Evolutionary conservation across 1,140 invertebrate genomes (phyloP).

Genomic region (Pseudobourletiella spinata): DNA sequence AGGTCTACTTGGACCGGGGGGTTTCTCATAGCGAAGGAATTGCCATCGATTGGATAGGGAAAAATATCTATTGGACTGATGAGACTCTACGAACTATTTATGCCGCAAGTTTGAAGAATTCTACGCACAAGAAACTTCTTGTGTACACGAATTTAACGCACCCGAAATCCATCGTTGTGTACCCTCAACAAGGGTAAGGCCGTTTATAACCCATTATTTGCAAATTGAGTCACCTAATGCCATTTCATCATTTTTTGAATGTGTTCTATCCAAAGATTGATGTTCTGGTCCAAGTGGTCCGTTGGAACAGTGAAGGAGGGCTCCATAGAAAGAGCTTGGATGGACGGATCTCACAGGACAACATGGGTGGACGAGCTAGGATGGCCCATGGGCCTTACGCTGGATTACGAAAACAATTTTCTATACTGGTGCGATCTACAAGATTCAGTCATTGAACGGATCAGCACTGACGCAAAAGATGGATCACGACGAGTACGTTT

Average conservation of each 20-base stretch:
- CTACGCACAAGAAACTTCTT: constrained; percentile 47
- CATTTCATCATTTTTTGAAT: no score
- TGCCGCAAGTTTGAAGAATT: constrained; percentile 51
- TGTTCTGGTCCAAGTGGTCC: constrained; percentile 50
- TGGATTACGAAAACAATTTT: constrained; percentile 44
- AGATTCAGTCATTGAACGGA: constrained; percentile 46
- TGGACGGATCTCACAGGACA: constrained; percentile 45
- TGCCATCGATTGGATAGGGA: constrained; percentile 67
- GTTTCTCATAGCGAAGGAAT: constrained; percentile 56
- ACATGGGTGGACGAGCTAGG: constrained; percentile 42
- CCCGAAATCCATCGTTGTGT: constrained; percentile 58
- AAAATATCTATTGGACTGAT: constrained; percentile 76
- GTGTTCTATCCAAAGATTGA: no score
- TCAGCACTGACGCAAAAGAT: no score
- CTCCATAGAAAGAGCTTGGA: constrained; percentile 46
- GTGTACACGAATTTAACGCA: constrained; percentile 46
- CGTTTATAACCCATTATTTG: not conserved
- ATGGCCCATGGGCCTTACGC: constrained; percentile 51
- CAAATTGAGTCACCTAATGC: no score
- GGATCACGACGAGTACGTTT: no score
- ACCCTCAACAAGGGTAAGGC: constrained; percentile 50
- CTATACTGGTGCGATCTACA: constrained; percentile 52
- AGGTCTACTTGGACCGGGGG: constrained; percentile 43
- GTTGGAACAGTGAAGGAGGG: constrained; percentile 35
- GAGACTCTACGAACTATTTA: constrained; percentile 52